These are phyloP conservation scores for Nomada ferruginata DNA, from an alignment of 2,888 invertebrate genomes.

Conservation along the genomic window DNA sequence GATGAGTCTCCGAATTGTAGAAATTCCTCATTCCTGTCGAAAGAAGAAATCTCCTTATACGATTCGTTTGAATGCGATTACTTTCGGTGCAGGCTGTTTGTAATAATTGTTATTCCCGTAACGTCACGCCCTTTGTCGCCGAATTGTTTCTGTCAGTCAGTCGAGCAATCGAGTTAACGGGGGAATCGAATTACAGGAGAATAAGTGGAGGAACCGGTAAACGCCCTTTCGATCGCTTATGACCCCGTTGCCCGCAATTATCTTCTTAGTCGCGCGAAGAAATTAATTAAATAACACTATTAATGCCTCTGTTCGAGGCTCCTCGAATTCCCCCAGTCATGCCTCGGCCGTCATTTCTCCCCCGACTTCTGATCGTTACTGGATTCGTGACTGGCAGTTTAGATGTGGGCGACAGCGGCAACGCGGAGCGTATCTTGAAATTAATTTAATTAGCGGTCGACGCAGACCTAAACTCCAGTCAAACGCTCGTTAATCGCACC, in stretches of 20 bases:
- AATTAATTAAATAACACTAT: conserved; percentile 56
- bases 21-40: no score
- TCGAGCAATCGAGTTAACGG: no score
- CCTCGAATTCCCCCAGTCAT: conserved; percentile 55
- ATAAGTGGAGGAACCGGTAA: neutral
- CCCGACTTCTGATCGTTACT: conserved; percentile 28
- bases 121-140: no score
- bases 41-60: no score
- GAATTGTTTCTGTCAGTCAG: no score
- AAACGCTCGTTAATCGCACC: conserved; percentile 82
- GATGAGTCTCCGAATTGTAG: no score
- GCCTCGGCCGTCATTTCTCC: conserved; percentile 10
- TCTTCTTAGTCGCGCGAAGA: conserved; percentile 8
- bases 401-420: conserved; percentile 45
- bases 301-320: conserved; percentile 34
- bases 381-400: conserved; percentile 64
- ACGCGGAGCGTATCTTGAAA: conserved; percentile 68
- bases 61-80: no score
- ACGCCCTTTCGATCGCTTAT: neutral
- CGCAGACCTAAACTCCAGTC: conserved; percentile 77
- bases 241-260: neutral
- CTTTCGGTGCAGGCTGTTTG: no score
- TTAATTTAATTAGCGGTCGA: conserved; percentile 84
- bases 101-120: no score
- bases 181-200: neutral